These are phyloP conservation scores for Poliocrania exsul DNA, from an alignment of 2,797 vertebrate genomes.

Conservation along the genomic window DNA sequence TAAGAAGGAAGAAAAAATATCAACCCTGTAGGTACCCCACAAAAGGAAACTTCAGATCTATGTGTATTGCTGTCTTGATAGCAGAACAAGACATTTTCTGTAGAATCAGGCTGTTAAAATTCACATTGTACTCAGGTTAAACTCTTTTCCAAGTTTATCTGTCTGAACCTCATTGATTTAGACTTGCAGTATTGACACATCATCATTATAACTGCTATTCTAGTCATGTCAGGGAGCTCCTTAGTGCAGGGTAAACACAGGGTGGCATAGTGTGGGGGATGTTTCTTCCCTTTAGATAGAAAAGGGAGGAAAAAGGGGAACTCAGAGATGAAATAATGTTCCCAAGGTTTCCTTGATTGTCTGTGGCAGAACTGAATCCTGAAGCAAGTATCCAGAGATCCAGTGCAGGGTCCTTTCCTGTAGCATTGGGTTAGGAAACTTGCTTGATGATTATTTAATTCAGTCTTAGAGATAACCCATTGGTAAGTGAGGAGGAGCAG, in stretches of 20 bases:
- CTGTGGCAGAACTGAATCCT: not conserved
- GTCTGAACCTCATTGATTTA: not conserved
- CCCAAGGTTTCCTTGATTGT: not conserved
- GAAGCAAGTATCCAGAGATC: not conserved
- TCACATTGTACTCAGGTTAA: fast-evolving
- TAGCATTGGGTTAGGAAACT: not conserved
- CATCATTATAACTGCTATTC: fast-evolving
- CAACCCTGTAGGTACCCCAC: not conserved
- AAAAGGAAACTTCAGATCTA: not conserved
- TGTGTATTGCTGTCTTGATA: not conserved
- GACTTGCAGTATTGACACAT: not conserved
- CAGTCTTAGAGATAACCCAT: not conserved
- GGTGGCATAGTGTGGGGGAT: not conserved
- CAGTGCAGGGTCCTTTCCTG: not conserved
- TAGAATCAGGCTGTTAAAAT: not conserved
- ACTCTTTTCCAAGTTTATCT: not conserved
- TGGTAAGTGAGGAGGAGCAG: not conserved
- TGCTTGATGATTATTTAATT: not conserved
- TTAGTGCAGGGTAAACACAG: fast-evolving
- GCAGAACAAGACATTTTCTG: not conserved
- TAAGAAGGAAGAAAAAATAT: conserved; percentile 6
- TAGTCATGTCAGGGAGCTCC: fast-evolving
- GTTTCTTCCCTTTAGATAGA: not conserved
- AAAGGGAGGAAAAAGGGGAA: not conserved
- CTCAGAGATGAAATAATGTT: not conserved